These are phyloP conservation scores for Enteromius thamalakanensis DNA, from an alignment of 2,797 vertebrate genomes.

Conservation along the genomic window DNA sequence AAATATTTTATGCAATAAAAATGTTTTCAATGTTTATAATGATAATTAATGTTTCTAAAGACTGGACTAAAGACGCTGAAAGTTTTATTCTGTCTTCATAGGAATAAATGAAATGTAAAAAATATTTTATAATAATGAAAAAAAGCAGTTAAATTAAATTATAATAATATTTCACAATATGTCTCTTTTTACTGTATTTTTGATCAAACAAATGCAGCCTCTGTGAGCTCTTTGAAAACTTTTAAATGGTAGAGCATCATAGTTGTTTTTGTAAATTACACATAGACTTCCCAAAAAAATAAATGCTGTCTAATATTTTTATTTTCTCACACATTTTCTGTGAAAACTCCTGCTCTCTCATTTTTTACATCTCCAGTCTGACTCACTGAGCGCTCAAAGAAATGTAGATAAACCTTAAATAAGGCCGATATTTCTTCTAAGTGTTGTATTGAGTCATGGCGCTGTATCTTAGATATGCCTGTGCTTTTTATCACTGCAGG, in stretches of 20 bases:
- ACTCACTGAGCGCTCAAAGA: not conserved
- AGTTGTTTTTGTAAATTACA: not conserved
- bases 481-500: not conserved
- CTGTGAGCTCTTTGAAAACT: too few relatives aligned
- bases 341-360: not conserved
- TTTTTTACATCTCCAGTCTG: not conserved
- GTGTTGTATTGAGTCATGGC: not conserved
- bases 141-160: not conserved
- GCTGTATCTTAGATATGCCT: conserved; percentile 3
- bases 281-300: not conserved
- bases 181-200: not conserved
- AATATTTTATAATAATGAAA: not conserved
- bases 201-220: too few relatives aligned
- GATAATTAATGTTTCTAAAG: not conserved
- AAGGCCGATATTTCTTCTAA: not conserved
- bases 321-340: not conserved
- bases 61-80: not conserved
- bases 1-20: not conserved
- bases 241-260: not conserved
- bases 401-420: not conserved
- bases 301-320: not conserved
- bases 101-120: too few relatives aligned
- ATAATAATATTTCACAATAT: not conserved
- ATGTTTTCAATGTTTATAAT: not conserved
- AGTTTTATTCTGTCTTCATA: not conserved